Conservation (phyloP, 2,113 vertebrate species). For the Sander lucioperca region DNA sequence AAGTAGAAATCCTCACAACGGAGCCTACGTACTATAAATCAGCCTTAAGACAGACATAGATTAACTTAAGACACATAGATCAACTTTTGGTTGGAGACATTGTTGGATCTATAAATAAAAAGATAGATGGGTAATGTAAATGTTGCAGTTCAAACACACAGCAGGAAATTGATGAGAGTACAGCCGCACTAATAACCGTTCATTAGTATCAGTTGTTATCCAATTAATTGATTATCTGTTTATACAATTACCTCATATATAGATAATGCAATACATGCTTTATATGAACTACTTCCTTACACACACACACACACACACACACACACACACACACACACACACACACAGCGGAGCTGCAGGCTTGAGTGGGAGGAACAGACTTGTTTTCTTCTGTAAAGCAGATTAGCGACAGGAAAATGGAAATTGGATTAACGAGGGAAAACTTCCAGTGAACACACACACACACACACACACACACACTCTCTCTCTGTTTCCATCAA, state of each 20-base stretch:
- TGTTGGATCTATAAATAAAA: background rate
- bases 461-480: slow-evolving; percentile 20
- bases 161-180: no score
- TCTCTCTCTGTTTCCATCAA: background rate
- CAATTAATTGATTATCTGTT: slow-evolving; percentile 40
- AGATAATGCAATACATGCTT: slow-evolving; percentile 2
- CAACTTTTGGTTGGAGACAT: background rate
- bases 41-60: background rate
- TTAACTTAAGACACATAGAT: background rate
- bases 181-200: background rate
- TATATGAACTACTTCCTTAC: background rate
- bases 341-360: slow-evolving; percentile 39
- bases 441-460: slow-evolving; percentile 11
- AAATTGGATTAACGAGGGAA: slow-evolving; percentile 59
- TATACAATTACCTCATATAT: slow-evolving; percentile 40
- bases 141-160: no score
- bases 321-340: slow-evolving; percentile 5
- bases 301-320: background rate
- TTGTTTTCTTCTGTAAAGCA: slow-evolving; percentile 53
- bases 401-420: slow-evolving; percentile 58
- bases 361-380: slow-evolving; percentile 40
- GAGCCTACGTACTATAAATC: no score
- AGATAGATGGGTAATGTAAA: background rate
- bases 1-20: no score
- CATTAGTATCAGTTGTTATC: background rate